Evolutionary conservation across 2,888 invertebrate genomes (phyloP).

Genomic region (Eilema depressum): DNA sequence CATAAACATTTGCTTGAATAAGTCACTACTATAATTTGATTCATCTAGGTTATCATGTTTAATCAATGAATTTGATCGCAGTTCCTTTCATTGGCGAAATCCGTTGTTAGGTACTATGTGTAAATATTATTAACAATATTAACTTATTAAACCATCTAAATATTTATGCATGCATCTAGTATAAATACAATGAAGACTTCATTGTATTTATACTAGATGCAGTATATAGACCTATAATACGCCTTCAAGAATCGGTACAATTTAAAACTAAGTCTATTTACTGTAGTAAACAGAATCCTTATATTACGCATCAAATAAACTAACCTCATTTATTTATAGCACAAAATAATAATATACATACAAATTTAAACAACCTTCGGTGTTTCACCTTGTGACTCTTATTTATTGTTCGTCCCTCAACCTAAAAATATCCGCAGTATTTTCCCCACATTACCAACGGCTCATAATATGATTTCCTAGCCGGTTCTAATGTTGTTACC

Average conservation of each 20-base stretch:
- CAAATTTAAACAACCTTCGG: constrained; percentile 39
- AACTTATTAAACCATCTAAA: too few relatives aligned
- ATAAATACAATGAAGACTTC: too few relatives aligned
- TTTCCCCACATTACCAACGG: constrained; percentile 48
- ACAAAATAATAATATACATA: constrained; percentile 14
- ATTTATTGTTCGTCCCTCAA: constrained; percentile 52
- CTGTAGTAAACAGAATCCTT: neutral
- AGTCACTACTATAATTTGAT: neutral
- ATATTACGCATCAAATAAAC: neutral
- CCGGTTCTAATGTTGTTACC: constrained; percentile 45
- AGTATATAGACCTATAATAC: neutral
- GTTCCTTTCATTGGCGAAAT: neutral
- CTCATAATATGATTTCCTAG: constrained; percentile 55
- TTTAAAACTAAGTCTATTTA: neutral
- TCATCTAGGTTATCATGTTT: neutral
- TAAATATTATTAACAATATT: too few relatives aligned
- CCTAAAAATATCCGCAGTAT: constrained; percentile 58
- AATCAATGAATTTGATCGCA: neutral
- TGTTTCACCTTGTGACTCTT: constrained; percentile 46
- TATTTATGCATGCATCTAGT: too few relatives aligned
- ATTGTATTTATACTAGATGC: too few relatives aligned
- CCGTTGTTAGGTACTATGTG: too few relatives aligned
- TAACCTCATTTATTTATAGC: constrained; percentile 6
- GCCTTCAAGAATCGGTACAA: neutral
- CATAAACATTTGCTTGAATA: neutral